Conservation (phyloP, 2,888 invertebrate genomes). For the Chirona hameri region DNA sequence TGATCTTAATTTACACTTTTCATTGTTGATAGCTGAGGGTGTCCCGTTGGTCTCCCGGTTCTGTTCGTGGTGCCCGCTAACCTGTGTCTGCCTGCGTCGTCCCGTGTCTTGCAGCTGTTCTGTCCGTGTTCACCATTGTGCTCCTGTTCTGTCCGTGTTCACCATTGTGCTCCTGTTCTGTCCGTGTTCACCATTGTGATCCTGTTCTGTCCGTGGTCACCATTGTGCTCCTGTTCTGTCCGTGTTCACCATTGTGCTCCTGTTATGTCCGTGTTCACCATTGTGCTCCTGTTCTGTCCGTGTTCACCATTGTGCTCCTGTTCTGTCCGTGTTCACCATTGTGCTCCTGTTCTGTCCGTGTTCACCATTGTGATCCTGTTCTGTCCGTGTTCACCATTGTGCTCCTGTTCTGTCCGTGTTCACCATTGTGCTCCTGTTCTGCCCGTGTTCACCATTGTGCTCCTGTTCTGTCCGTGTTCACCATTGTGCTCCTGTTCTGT, state of each 20-base stretch:
- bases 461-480: slow-evolving; percentile 49
- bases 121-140: background rate
- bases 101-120: too few species aligned
- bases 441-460: too few species aligned
- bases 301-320: too few species aligned
- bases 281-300: slow-evolving; percentile 49
- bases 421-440: slow-evolving; percentile 48
- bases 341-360: slow-evolving; percentile 47
- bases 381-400: too few species aligned
- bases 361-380: slow-evolving; percentile 48
- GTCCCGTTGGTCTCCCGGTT: too few species aligned
- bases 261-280: slow-evolving; percentile 45
- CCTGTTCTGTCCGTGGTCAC: slow-evolving; percentile 52
- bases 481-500: slow-evolving; percentile 48
- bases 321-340: slow-evolving; percentile 48
- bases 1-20: too few species aligned
- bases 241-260: slow-evolving; percentile 40
- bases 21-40: too few species aligned
- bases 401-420: too few species aligned
- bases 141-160: slow-evolving; percentile 47
- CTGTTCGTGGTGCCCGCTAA: too few species aligned
- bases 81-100: too few species aligned
- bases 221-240: slow-evolving; percentile 67
- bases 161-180: too few species aligned
- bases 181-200: background rate